phyloP scores from a whole-genome alignment of 1,140 invertebrate genomes.

The Magallana gigas region DNA sequence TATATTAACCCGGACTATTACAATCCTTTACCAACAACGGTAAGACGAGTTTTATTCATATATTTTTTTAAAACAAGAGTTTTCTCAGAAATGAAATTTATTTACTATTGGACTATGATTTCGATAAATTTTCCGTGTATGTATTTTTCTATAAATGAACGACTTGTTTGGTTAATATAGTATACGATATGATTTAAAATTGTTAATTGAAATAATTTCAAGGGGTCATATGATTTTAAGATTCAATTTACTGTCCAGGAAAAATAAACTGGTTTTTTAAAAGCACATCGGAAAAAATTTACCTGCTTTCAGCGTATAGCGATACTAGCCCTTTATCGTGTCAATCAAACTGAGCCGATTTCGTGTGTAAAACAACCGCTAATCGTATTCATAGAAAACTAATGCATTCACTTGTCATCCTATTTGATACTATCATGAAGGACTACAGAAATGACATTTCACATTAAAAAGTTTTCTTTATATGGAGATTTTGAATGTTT shows the following conservation, averaged over 20 bases:
- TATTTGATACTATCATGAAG: conserved; percentile 12
- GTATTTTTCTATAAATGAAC: not conserved
- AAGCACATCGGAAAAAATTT: not conserved
- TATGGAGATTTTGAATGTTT: not conserved
- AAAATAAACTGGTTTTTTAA: not conserved
- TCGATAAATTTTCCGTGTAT: not conserved
- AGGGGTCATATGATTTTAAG: not conserved
- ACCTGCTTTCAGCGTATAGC: not conserved
- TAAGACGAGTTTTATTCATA: conserved; percentile 65
- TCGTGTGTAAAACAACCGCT: conserved; percentile 17
- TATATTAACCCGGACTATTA: conserved; percentile 78
- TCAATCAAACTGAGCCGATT: conserved; percentile 25
- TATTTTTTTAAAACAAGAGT: not conserved
- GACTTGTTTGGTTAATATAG: not conserved
- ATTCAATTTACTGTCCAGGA: not conserved
- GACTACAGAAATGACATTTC: conserved; percentile 17
- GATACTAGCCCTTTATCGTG: conserved; percentile 26
- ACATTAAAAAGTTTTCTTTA: conserved; percentile 7
- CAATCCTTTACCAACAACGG: conserved; percentile 77
- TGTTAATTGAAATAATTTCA: no score
- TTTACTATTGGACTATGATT: not conserved
- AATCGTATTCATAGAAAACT: conserved; percentile 38
- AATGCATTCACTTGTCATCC: conserved; percentile 36
- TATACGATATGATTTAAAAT: not conserved
- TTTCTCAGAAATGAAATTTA: no score